Base-by-base conservation (phyloP, 2,113 vertebrate species). In the human (Homo sapiens) region DNA sequence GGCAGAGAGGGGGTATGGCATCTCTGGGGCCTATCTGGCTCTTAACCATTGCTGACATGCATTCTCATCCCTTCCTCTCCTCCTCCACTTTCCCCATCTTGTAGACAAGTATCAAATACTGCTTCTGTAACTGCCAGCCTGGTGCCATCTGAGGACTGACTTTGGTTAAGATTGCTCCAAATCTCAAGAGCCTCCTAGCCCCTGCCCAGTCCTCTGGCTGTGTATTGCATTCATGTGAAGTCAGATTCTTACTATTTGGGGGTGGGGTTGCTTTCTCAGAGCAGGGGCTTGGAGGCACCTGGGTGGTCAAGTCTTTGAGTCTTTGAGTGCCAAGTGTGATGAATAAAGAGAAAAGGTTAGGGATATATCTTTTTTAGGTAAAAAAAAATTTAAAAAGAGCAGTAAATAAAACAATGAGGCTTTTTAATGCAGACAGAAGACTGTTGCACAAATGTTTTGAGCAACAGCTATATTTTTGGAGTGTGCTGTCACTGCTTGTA, bases 401-500 rank as follows among this genome's bases (percentile, higher is more conserved):
- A 32, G 72, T 64, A 78, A 93, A 83, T 76, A 88, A 97, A 94
- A 90, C 55, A 94, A 48, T 27, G 43, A 80, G 57, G 70, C n/a
- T 79, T 76, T 72, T 43, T 59, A 82, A 93, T 38, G 35, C n/a
- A 95, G 59, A 89, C 12, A 23, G 23, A 73, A 70, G 68, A 61
- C 81, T 73, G 30, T n/a, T 16, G 55, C 76, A 52, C n/a, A 89
- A 85, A 83, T 38, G 25, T 93, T 96, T 59, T 79, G 72, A 83
- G 88, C 81, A 52, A 38, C 2, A 45, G 83, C 90, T 75, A 8
- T 70, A 80, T 90, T 91, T 86, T 68, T 82, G 59, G 86, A 95
- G 52, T 64, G 2, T 93, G 89, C n/a, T 79, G 61, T 94, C 81
- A 82, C 66, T 48, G 68, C 90, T 72, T 70, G 3, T 43, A 95